A percentile compares a stretch with the other conserved stretches of the same genome.
Evolutionary conservation across 2,797 vertebrate genomes (phyloP).

Genomic region (Cirrhinus mrigala): DNA sequence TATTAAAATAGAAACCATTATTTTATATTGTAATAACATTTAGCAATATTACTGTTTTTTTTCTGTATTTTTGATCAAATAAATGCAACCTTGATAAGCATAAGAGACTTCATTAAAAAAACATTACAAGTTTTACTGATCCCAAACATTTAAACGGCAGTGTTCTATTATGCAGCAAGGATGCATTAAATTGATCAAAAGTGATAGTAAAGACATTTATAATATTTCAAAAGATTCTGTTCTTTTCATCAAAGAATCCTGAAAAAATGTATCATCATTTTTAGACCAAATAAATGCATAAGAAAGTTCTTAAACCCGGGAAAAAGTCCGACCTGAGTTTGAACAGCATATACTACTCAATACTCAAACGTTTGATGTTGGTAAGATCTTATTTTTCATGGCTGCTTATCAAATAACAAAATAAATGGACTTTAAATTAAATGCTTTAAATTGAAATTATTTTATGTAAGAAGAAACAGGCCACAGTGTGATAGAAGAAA

Average conservation of each 20-base stretch:
- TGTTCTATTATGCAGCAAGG: neutral
- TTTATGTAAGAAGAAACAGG: neutral
- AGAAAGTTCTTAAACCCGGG: neutral
- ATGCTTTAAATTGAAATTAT: neutral
- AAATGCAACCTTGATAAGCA: no score
- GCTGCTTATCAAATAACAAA: conserved; percentile 7
- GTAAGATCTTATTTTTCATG: neutral
- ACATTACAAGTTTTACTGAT: no score
- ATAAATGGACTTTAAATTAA: conserved; percentile 3
- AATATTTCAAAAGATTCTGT: neutral
- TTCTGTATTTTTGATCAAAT: no score
- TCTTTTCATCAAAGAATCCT: neutral
- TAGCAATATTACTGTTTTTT: no score
- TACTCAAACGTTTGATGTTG: neutral
- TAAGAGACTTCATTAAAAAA: no score
- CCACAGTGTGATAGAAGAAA: neutral
- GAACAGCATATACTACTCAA: neutral
- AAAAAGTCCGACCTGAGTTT: neutral
- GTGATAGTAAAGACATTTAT: neutral
- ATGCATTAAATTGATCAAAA: neutral
- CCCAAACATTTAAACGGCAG: no score
- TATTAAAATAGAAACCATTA: no score
- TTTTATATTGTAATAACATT: no score
- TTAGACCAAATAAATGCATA: neutral
- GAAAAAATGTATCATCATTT: neutral